A percentile compares a stretch with the other conserved stretches of the same genome.
Conservation (phyloP, 2,888 invertebrate species). For the Caradrina clavipalpis region DNA sequence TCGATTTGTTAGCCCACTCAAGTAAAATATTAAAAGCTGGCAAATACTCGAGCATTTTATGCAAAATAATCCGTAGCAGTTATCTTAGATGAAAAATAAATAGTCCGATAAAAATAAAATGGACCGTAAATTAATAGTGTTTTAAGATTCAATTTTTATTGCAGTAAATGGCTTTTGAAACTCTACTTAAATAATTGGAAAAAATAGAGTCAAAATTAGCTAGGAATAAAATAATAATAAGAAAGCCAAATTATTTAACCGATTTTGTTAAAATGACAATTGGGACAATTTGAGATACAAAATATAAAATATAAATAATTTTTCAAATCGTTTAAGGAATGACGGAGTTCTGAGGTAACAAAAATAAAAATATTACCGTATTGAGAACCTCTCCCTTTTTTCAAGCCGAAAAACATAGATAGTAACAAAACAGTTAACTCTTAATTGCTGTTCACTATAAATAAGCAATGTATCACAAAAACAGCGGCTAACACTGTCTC, state of each 20-base stretch:
- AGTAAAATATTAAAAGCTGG: background rate
- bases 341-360: too few species aligned
- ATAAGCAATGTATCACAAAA: constrained; percentile 31
- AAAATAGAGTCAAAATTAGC: too few species aligned
- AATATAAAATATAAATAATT: too few species aligned
- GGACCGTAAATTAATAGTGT: background rate
- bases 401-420: background rate
- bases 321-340: too few species aligned
- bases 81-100: background rate
- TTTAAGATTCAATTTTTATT: background rate
- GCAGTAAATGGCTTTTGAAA: background rate
- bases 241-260: too few species aligned
- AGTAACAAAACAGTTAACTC: background rate
- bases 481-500: constrained; percentile 16
- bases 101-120: background rate
- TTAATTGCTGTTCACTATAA: constrained; percentile 6
- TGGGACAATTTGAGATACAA: too few species aligned
- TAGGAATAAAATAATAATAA: background rate
- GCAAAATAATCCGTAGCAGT: constrained; percentile 4
- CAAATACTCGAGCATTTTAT: background rate
- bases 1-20: background rate
- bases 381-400: too few species aligned
- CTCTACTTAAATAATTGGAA: too few species aligned
- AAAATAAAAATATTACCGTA: too few species aligned
- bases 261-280: too few species aligned